A percentile compares a stretch with the other conserved stretches of the same genome.
Conservation (phyloP, 2,797 vertebrate species). For the Rhinoraja longicauda region DNA sequence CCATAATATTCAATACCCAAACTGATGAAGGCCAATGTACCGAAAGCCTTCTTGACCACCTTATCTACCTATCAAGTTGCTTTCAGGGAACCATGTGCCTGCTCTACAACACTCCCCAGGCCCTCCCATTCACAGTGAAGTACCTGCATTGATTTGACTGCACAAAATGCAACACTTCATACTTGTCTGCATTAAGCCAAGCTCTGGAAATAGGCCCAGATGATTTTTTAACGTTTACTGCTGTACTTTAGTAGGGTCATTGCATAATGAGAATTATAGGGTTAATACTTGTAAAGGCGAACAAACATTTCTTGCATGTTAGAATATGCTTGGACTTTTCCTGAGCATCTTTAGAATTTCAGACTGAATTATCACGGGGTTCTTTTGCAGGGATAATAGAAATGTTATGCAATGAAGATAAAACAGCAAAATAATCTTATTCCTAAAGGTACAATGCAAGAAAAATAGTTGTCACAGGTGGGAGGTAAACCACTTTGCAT, state of each 20-base stretch:
- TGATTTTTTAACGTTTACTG: background rate
- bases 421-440: background rate
- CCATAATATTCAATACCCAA: too few species aligned
- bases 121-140: too few species aligned
- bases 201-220: background rate
- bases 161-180: too few species aligned
- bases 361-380: background rate
- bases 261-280: background rate
- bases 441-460: background rate
- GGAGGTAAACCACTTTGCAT: background rate
- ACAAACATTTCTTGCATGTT: background rate
- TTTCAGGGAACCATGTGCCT: too few species aligned
- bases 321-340: background rate
- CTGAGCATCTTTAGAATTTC: background rate
- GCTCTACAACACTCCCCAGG: too few species aligned
- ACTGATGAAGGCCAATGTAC: too few species aligned
- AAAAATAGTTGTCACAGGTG: conserved; percentile 1
- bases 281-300: conserved; percentile 3
- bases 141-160: too few species aligned
- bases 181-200: too few species aligned
- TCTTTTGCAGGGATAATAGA: background rate
- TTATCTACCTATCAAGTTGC: too few species aligned
- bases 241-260: background rate
- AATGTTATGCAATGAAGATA: background rate
- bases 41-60: too few species aligned